Evolutionary conservation across 2,888 invertebrate genomes (phyloP).

Genomic region (Eupithecia subumbrata): DNA sequence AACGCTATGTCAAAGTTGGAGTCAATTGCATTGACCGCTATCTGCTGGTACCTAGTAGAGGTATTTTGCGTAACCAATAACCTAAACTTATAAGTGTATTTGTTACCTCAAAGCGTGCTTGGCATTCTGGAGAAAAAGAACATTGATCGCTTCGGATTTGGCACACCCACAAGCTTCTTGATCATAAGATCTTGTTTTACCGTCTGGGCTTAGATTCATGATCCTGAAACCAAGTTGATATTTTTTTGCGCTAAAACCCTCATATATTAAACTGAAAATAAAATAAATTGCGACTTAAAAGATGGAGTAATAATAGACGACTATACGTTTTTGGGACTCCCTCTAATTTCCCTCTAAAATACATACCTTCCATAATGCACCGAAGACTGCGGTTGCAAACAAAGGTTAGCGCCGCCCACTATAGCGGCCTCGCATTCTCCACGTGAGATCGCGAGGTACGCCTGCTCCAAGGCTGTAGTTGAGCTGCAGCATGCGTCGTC

Average conservation of each 20-base stretch:
- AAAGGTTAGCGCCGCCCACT: slow-evolving; percentile 78
- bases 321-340: not conserved
- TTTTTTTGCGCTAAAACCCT: not conserved
- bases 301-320: not conserved
- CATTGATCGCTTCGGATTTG: slow-evolving; percentile 87
- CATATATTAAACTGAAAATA: slow-evolving; percentile 25
- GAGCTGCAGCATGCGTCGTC: slow-evolving; percentile 58
- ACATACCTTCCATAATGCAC: slow-evolving; percentile 47
- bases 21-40: not conserved
- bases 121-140: slow-evolving; percentile 87
- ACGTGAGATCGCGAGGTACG: slow-evolving; percentile 52
- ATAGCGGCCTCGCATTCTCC: slow-evolving; percentile 78
- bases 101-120: slow-evolving; percentile 61
- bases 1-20: not conserved
- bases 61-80: not conserved
- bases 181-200: slow-evolving; percentile 93
- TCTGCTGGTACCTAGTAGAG: too few relatives aligned
- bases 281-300: not conserved
- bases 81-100: not conserved
- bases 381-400: slow-evolving; percentile 66
- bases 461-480: slow-evolving; percentile 55
- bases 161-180: slow-evolving; percentile 87
- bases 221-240: slow-evolving; percentile 42
- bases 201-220: slow-evolving; percentile 86
- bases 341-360: not conserved